These are phyloP conservation scores for Smittia aterrima DNA, from an alignment of 2,888 invertebrate genomes.

Conservation along the genomic window DNA sequence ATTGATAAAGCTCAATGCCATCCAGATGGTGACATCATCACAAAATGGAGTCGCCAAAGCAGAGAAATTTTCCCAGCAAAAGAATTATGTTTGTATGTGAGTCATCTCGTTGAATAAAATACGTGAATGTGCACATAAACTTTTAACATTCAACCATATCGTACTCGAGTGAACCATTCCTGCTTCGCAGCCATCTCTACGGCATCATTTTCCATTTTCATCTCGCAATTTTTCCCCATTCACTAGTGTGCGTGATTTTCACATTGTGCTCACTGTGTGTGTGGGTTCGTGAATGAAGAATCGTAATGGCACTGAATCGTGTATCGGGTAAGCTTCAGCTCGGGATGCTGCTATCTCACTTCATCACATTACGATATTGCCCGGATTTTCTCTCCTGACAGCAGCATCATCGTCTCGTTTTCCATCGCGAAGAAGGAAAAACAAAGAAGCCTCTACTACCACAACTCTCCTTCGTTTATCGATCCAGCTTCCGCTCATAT, in stretches of 20 bases:
- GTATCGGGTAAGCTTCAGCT: not conserved
- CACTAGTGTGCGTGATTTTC: conserved; percentile 4
- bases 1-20: conserved; percentile 1
- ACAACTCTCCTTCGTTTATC: conserved; percentile 21
- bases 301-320: not conserved
- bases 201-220: conserved; percentile 27
- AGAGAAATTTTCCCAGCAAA: conserved; percentile 12
- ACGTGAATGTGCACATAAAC: conserved; percentile 35
- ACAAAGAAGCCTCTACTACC: conserved; percentile 24
- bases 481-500: conserved; percentile 38
- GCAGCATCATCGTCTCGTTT: not conserved
- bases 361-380: not conserved
- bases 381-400: not conserved
- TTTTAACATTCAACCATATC: conserved; percentile 24
- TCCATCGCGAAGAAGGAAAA: not conserved
- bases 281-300: not conserved
- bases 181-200: not conserved
- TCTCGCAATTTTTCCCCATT: conserved; percentile 31
- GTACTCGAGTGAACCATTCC: conserved; percentile 10
- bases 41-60: conserved; percentile 5
- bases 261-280: not conserved
- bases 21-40: conserved; percentile 22
- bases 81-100: not conserved
- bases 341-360: conserved; percentile 5
- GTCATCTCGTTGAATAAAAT: conserved; percentile 23